Percentiles rank a stretch among this genome's conserved stretches.
phyloP scores from a whole-genome alignment of 1,140 invertebrate genomes.

The Drosophila mojavensis region DNA sequence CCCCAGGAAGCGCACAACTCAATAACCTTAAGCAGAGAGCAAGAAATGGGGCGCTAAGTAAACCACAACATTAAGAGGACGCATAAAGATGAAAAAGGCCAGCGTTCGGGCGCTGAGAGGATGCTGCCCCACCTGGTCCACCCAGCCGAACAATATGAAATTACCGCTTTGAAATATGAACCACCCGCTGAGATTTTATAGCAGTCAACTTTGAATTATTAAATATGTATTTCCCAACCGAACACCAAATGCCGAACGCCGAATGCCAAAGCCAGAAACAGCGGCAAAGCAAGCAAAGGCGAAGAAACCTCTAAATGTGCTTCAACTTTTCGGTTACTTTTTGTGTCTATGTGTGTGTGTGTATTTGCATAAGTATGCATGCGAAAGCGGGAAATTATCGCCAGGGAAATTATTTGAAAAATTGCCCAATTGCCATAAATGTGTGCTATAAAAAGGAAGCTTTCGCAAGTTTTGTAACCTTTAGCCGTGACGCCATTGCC shows the following conservation, averaged over 20 bases:
- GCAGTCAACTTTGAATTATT: slow-evolving; percentile 81
- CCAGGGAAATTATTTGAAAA: slow-evolving; percentile 21
- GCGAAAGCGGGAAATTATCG: not conserved
- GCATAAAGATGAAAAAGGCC: slow-evolving; percentile 36
- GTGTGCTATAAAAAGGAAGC: slow-evolving; percentile 28
- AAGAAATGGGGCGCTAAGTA: slow-evolving; percentile 67
- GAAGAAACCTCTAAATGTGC: slow-evolving; percentile 10
- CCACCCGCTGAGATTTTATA: slow-evolving; percentile 80
- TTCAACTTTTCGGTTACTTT: slow-evolving; percentile 13
- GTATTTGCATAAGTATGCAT: not conserved
- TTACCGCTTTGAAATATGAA: slow-evolving; percentile 74
- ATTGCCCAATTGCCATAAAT: slow-evolving; percentile 19
- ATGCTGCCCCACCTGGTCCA: slow-evolving; percentile 25
- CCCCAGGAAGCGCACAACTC: slow-evolving; percentile 71
- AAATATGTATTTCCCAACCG: slow-evolving; percentile 70
- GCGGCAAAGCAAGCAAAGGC: not conserved
- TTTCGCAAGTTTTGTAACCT: slow-evolving; percentile 3
- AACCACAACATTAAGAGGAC: slow-evolving; percentile 72
- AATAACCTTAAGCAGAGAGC: slow-evolving; percentile 75
- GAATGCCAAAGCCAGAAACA: slow-evolving; percentile 51
- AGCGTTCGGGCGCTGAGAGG: slow-evolving; percentile 13
- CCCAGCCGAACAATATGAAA: slow-evolving; percentile 69
- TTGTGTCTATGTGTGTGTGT: not conserved
- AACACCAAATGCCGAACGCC: slow-evolving; percentile 60
- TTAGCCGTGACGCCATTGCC: not conserved